A percentile compares a stretch with the other conserved stretches of the same genome.
phyloP scores from a whole-genome alignment of 2,888 invertebrate genomes.

The Nemotelus pantherinus region DNA sequence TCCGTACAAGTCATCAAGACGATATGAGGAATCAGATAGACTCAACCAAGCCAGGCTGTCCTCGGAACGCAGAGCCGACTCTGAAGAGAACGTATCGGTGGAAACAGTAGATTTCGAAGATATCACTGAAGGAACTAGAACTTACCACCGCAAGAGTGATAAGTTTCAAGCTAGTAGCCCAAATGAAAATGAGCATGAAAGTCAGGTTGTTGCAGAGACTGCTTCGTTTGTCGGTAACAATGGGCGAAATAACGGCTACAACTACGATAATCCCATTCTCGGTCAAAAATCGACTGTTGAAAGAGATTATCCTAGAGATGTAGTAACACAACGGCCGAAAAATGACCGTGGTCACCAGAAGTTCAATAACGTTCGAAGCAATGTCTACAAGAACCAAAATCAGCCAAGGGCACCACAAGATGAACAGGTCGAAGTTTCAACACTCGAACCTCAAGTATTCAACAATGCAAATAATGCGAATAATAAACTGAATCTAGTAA shows the following conservation, averaged over 20 bases:
- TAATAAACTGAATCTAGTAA: conserved; percentile 11
- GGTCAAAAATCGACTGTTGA: conserved; percentile 25
- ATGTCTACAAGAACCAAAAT: conserved; percentile 35
- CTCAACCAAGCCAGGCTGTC: conserved; percentile 20
- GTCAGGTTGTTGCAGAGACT: conserved; percentile 79
- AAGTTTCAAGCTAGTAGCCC: conserved; percentile 26
- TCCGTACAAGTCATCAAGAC: conserved; percentile 48
- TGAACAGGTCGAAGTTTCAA: conserved; percentile 27
- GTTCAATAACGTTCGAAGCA: conserved; percentile 35
- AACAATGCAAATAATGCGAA: neutral
- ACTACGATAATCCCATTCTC: conserved; percentile 52
- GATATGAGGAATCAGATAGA: conserved; percentile 34
- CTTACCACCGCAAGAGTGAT: conserved; percentile 32
- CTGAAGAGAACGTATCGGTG: conserved; percentile 60
- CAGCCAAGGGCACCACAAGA: neutral
- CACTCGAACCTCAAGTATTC: neutral
- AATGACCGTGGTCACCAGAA: conserved; percentile 46
- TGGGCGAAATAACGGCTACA: conserved; percentile 55
- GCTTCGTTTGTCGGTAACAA: conserved; percentile 71
- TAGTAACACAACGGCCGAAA: conserved; percentile 39
- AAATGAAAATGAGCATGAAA: conserved; percentile 64
- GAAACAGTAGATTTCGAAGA: conserved; percentile 64
- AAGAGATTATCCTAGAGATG: conserved; percentile 28
- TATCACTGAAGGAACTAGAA: conserved; percentile 55
- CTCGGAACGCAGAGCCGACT: conserved; percentile 61